These are phyloP conservation scores for Microtus ochrogaster DNA, from an alignment of 2,113 vertebrate genomes.

Conservation along the genomic window DNA sequence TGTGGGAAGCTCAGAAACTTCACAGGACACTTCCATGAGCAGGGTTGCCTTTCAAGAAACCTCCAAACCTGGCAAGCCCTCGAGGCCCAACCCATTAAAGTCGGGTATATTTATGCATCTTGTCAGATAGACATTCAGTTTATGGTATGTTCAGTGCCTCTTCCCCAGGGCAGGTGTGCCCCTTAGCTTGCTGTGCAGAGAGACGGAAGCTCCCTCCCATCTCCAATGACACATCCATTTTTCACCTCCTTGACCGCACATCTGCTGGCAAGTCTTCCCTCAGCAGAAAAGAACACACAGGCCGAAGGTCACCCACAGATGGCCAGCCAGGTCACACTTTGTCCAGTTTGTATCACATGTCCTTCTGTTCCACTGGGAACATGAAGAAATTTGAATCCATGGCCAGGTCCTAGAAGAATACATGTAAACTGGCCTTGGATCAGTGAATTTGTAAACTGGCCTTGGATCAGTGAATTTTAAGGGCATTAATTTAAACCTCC, in stretches of 20 bases:
- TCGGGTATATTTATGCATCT: background rate
- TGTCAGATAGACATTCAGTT: background rate
- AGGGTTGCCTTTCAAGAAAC: background rate
- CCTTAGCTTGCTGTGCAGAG: background rate
- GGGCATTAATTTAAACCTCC: background rate
- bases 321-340: background rate
- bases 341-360: too few species aligned
- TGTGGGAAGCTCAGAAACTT: background rate
- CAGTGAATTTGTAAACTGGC: background rate
- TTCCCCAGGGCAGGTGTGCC: background rate
- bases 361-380: background rate
- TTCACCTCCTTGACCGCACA: background rate
- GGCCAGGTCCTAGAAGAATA: background rate
- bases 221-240: accelerated
- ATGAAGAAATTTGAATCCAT: background rate
- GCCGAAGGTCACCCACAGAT: background rate
- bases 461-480: background rate
- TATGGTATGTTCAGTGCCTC: background rate
- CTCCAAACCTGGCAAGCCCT: too few species aligned
- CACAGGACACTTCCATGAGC: background rate
- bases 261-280: background rate
- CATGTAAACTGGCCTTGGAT: background rate
- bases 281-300: background rate
- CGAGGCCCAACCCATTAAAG: background rate
- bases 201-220: too few species aligned